A percentile compares a stretch with the other conserved stretches of the same genome.
phyloP scores from a whole-genome alignment of 2,888 invertebrate genomes.

The Herminia tarsipennalis region DNA sequence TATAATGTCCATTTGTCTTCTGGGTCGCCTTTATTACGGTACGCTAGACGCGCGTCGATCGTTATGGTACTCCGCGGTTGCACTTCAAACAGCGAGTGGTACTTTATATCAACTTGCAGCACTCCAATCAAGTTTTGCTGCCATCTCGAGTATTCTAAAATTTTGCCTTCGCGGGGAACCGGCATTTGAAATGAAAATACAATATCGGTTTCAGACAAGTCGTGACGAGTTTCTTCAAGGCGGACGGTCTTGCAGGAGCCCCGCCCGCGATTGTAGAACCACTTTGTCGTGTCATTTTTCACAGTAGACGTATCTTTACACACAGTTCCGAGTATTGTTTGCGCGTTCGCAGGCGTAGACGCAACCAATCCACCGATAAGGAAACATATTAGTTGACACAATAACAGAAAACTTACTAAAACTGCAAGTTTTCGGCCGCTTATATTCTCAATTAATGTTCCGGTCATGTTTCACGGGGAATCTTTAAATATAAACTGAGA shows the following conservation, averaged over 20 bases:
- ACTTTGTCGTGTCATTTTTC: conserved; percentile 88
- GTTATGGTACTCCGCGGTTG: conserved; percentile 89
- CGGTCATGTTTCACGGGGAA: conserved; percentile 89
- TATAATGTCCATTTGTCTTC: conserved; percentile 94
- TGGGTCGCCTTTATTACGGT: conserved; percentile 92
- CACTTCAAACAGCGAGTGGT: conserved; percentile 87
- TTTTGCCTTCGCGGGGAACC: conserved; percentile 89
- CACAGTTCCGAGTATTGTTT: conserved; percentile 91
- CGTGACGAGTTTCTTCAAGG: conserved; percentile 71
- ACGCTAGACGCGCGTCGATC: conserved; percentile 93
- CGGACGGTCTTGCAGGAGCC: conserved; percentile 85
- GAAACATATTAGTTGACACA: conserved; percentile 95
- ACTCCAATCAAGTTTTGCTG: conserved; percentile 98
- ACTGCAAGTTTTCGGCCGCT: conserved; percentile 96
- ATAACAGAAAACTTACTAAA: conserved; percentile 91
- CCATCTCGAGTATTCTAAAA: conserved; percentile 97
- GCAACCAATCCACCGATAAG: conserved; percentile 95
- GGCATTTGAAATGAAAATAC: conserved; percentile 97
- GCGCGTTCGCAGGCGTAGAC: conserved; percentile 94
- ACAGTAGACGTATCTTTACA: conserved; percentile 91
- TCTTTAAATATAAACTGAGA: no score
- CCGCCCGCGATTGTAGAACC: conserved; percentile 92
- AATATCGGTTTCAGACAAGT: conserved; percentile 89
- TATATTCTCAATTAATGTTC: conserved; percentile 98
- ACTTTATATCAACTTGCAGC: conserved; percentile 93